A percentile compares a stretch with the other conserved stretches of the same genome.
Conservation (phyloP, 2,888 invertebrate genomes). For the Ophion slaviceki region DNA sequence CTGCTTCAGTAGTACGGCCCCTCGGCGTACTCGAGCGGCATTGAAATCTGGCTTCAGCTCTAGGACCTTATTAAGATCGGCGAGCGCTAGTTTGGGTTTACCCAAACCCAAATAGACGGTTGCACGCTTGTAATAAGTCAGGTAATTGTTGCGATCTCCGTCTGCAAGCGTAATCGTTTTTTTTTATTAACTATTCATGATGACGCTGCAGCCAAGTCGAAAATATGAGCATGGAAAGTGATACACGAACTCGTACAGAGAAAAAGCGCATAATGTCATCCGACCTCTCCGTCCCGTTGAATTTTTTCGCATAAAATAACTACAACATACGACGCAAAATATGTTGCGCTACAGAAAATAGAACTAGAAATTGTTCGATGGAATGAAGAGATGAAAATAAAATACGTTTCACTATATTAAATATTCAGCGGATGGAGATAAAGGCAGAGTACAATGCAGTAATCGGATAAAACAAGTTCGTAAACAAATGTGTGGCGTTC, state of each 20-base stretch:
- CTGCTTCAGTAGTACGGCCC: conserved; percentile 94
- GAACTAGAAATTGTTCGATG: no score
- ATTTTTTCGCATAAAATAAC: no score
- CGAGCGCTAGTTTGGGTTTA: conserved; percentile 96
- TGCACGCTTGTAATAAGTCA: conserved; percentile 97
- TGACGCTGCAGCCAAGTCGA: not conserved
- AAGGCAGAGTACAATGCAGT: no score
- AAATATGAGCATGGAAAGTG: not conserved
- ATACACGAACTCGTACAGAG: not conserved
- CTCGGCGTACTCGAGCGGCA: conserved; percentile 93
- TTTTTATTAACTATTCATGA: conserved; percentile 4
- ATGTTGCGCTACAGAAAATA: no score
- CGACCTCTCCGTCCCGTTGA: no score
- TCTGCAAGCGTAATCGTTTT: conserved; percentile 86
- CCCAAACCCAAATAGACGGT: conserved; percentile 98
- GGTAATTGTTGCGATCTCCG: conserved; percentile 97
- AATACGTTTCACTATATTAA: no score
- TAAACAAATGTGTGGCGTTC: no score
- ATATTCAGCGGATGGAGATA: no score
- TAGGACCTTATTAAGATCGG: conserved; percentile 96
- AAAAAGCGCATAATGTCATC: no score
- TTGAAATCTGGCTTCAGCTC: conserved; percentile 97
- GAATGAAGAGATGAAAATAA: no score
- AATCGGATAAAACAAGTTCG: no score
- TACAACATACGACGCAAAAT: no score